Conservation (phyloP, 2,113 vertebrate genomes). For the Sylvicapra grimmia region DNA sequence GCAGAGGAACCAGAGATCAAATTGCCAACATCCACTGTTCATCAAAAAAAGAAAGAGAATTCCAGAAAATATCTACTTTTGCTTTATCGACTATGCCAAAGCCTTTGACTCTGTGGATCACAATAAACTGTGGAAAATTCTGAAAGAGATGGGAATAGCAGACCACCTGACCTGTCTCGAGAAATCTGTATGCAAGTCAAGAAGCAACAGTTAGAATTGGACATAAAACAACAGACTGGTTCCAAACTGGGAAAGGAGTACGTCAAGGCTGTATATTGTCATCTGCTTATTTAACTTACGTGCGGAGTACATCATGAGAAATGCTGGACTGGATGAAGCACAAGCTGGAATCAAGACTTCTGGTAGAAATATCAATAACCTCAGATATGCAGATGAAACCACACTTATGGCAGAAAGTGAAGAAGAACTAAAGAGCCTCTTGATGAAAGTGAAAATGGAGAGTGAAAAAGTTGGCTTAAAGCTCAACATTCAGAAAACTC, state of each 20-base stretch:
- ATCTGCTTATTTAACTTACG: neutral
- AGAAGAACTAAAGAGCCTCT: no score
- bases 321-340: neutral
- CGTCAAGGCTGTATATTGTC: neutral
- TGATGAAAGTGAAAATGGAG: no score
- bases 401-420: neutral
- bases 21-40: neutral
- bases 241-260: neutral
- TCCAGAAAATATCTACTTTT: neutral
- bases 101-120: neutral
- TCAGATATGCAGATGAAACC: neutral
- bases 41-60: neutral
- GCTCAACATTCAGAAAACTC: neutral
- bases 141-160: neutral
- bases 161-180: neutral
- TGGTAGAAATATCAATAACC: neutral
- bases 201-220: neutral
- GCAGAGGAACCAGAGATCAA: neutral
- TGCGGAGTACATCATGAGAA: neutral
- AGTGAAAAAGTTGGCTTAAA: neutral
- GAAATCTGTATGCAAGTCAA: neutral
- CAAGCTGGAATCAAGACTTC: neutral
- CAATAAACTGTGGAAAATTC: neutral
- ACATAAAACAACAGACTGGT: neutral
- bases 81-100: neutral